A percentile compares a stretch with the other conserved stretches of the same genome.
phyloP scores from a whole-genome alignment of 2,113 vertebrate genomes.

The Pomatorhinus ruficollis region DNA sequence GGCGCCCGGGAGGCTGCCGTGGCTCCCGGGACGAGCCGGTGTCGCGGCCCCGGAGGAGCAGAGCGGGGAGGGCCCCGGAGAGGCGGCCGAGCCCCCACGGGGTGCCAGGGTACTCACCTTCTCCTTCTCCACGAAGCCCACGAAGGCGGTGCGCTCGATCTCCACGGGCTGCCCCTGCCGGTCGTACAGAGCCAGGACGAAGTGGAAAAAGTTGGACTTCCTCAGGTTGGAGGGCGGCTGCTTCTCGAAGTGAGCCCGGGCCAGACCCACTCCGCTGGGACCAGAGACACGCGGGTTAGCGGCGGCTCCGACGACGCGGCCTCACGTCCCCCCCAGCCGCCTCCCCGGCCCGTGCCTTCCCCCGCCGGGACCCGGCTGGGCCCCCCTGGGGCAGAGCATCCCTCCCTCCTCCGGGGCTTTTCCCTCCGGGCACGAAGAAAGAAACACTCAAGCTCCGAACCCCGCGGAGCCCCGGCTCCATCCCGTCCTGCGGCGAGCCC shows the following conservation, averaged over 20 bases:
- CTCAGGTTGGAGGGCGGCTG: slow-evolving; percentile 97
- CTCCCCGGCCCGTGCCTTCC: neutral
- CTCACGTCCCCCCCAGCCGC: neutral
- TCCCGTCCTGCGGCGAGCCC: neutral
- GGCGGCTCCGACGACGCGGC: neutral
- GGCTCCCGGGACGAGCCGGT: neutral
- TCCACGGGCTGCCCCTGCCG: slow-evolving; percentile 98
- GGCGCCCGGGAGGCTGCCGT: neutral
- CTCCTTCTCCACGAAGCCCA: slow-evolving; percentile 97
- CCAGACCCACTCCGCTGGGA: slow-evolving; percentile 95
- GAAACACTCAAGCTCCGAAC: neutral
- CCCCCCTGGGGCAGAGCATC: neutral
- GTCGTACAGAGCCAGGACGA: slow-evolving; percentile 97
- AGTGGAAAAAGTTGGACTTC: slow-evolving; percentile 99
- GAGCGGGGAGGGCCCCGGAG: neutral
- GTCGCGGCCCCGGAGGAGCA: neutral
- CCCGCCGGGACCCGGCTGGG: neutral
- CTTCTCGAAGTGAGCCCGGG: slow-evolving; percentile 99
- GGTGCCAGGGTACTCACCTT: slow-evolving; percentile 81
- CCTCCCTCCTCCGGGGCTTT: neutral
- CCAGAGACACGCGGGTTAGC: slow-evolving; percentile 74
- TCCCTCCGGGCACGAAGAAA: neutral
- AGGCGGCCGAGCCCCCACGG: neutral
- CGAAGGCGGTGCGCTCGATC: slow-evolving; percentile 95
- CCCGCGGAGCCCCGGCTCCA: neutral